Percentiles rank a stretch among this genome's conserved stretches.
Evolutionary conservation across 2,888 invertebrate genomes (phyloP).

Genomic region (Tenthredo livida): DNA sequence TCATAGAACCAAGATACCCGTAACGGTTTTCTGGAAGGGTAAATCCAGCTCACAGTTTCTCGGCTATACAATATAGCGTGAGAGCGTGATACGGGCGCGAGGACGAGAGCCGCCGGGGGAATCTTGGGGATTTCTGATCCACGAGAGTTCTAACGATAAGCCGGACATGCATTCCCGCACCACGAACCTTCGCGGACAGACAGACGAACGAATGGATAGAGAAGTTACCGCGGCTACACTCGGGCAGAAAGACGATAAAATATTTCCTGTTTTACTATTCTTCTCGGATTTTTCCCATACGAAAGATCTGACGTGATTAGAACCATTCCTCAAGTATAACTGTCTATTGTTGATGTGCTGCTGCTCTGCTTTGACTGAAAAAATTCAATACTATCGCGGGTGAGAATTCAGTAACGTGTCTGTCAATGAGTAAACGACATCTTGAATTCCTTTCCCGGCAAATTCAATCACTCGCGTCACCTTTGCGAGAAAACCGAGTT

Average conservation of each 20-base stretch:
- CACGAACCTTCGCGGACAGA: constrained; percentile 31
- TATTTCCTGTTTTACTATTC: constrained; percentile 23
- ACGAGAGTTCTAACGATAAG: constrained; percentile 37
- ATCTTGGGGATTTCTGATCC: constrained; percentile 41
- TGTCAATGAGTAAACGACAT: constrained; percentile 37
- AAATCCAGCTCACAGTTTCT: constrained; percentile 25
- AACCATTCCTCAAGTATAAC: constrained; percentile 45
- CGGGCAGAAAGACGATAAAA: constrained; percentile 27
- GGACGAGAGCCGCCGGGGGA: constrained; percentile 1
- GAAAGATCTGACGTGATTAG: constrained; percentile 42
- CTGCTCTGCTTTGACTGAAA: background rate
- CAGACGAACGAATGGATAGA: constrained; percentile 10
- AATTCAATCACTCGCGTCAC: constrained; percentile 46
- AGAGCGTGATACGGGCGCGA: constrained; percentile 20
- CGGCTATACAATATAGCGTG: constrained; percentile 9
- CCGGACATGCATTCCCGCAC: constrained; percentile 41
- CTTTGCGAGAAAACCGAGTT: constrained; percentile 39
- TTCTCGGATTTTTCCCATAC: constrained; percentile 30
- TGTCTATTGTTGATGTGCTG: constrained; percentile 27
- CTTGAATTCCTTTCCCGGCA: constrained; percentile 20
- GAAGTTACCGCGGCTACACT: background rate
- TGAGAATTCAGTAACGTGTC: constrained; percentile 39
- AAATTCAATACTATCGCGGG: constrained; percentile 23
- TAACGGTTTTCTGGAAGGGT: constrained; percentile 7
- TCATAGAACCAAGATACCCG: constrained; percentile 17